Conservation (phyloP, 1,140 invertebrate genomes). For the Ooceraea biroi region DNA sequence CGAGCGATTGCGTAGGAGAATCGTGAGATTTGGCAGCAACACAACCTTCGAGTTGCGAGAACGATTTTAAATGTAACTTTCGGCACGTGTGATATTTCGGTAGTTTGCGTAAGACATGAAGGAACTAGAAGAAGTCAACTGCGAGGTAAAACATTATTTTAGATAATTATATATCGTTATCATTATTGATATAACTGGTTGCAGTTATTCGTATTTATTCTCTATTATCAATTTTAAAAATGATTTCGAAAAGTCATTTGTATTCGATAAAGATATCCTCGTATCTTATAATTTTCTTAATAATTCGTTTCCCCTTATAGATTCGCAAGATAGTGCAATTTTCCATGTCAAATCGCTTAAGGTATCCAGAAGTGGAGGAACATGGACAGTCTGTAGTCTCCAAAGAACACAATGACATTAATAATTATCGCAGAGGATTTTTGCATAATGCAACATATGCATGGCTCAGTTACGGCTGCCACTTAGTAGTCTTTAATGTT, state of each 20-base stretch:
- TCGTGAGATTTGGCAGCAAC: constrained; percentile 67
- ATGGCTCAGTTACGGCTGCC: constrained; percentile 85
- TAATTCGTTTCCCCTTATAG: constrained; percentile 53
- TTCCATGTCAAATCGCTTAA: constrained; percentile 65
- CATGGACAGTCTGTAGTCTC: constrained; percentile 33
- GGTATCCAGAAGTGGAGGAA: constrained; percentile 62
- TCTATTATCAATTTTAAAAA: constrained; percentile 24
- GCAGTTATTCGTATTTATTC: background rate
- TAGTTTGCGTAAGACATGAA: constrained; percentile 75
- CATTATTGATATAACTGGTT: background rate
- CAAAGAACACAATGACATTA: constrained; percentile 45
- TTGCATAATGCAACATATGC: constrained; percentile 80
- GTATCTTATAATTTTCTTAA: background rate
- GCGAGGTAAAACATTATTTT: constrained; percentile 73
- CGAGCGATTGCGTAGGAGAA: background rate
- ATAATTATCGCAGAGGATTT: constrained; percentile 77
- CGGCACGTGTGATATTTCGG: constrained; percentile 29
- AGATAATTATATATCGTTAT: background rate
- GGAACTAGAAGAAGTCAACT: constrained; percentile 79
- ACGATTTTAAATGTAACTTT: constrained; percentile 67
- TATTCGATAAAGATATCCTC: background rate
- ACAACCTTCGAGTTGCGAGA: constrained; percentile 64
- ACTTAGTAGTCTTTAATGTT: constrained; percentile 84
- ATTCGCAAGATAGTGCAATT: constrained; percentile 72
- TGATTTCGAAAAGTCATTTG: no score